Base-by-base conservation (phyloP, 1,140 invertebrate species). In the Dryas iulia region DNA sequence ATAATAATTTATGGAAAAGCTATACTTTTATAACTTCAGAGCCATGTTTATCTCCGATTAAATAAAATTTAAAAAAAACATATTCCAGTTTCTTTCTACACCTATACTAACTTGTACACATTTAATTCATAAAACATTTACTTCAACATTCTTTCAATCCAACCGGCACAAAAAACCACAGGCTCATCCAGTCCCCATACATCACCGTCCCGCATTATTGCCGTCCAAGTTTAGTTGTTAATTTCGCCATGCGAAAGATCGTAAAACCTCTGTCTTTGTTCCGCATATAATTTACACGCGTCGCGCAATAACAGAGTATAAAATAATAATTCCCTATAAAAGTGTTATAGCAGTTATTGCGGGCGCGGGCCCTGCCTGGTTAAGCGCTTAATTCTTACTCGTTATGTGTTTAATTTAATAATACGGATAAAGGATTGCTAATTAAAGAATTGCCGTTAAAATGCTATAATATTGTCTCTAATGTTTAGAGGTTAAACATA, bases 281-380 rank as follows among this genome's bases (percentile, higher is more conserved):
- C 14, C 47, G 31, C 54, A 23, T 65, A 66, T 68, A 74, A 71
- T 68, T 68, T 68, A 70, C 56, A 70, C 54, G 24, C 66, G 39
- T 14, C 63, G 25, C 58, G 66, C 61, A 65, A 72, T 65, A 72
- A 72, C 52, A 56, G 68, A 52, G 64, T 60, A 67, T 73, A 66
- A 68, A 72, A 74, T 68, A 72, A 74, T 69, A 69, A 72, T 72
- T 74, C 66, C 69, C 70, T 59, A 72, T 69, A 66, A 72, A 74
- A 74, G 69, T 47, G 39, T 74, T 69, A 72, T 66, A 47, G 47
- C 69, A 21, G 61, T 53, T 62, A 24, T 30, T 59, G 35, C 59
- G 26, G 23, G 33, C 66, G 26, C 63, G 60, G 52, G 66, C 28
- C 25, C 0, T 8, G 5, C 39, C 39, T 10, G 23, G 21, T 56